phyloP scores from a whole-genome alignment of 1,140 invertebrate genomes.

The Polypedilum vanderplanki region DNA sequence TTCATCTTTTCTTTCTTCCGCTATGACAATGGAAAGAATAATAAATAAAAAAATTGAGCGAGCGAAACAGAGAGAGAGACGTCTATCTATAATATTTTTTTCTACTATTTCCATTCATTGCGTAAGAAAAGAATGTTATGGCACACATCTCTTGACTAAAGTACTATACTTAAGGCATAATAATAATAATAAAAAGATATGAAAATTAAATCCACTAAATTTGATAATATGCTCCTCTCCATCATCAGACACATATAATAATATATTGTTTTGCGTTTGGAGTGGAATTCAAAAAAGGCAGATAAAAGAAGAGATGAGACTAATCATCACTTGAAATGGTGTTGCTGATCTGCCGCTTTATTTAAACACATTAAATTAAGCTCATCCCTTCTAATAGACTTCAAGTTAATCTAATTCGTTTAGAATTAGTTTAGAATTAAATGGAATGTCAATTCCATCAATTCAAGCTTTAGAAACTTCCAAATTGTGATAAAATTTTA shows the following conservation, averaged over 20 bases:
- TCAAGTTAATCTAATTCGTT: not conserved
- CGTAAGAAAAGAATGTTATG: not conserved
- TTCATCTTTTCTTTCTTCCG: constrained; percentile 5
- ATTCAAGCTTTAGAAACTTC: too few relatives aligned
- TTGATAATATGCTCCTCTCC: too few relatives aligned
- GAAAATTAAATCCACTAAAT: too few relatives aligned
- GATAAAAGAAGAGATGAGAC: not conserved
- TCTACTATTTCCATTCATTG: not conserved
- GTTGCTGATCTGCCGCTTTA: not conserved
- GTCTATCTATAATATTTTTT: not conserved
- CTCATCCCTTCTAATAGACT: constrained; percentile 10
- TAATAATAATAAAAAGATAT: too few relatives aligned
- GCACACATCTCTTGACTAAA: too few relatives aligned
- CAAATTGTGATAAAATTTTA: too few relatives aligned
- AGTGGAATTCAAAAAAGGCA: not conserved
- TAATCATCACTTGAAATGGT: not conserved
- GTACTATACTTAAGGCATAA: too few relatives aligned
- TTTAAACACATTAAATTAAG: constrained; percentile 19
- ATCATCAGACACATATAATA: too few relatives aligned
- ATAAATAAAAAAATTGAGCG: not conserved
- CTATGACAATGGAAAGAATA: constrained; percentile 5
- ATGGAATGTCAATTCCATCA: too few relatives aligned
- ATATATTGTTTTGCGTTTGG: too few relatives aligned
- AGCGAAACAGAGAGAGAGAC: not conserved
- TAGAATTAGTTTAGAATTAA: too few relatives aligned